Conservation (phyloP, 2,113 vertebrate genomes). For the Centropus bengalensis region DNA sequence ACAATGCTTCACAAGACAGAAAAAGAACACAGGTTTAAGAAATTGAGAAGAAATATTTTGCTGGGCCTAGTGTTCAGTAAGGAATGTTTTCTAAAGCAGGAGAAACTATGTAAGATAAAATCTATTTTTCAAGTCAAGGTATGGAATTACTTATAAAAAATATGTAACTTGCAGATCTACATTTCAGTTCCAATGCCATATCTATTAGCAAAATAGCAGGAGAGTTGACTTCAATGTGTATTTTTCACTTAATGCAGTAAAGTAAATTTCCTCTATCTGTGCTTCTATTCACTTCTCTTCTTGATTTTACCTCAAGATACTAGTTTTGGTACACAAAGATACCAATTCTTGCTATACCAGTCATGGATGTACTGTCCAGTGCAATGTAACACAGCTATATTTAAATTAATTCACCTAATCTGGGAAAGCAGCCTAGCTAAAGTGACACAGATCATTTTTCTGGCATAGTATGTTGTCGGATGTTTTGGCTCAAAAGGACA, state of each 20-base stretch:
- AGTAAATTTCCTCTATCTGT: neutral
- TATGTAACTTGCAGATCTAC: neutral
- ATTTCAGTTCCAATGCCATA: neutral
- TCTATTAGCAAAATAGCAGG: neutral
- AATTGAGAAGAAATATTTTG: neutral
- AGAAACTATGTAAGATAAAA: neutral
- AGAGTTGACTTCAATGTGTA: neutral
- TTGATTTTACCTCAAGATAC: neutral
- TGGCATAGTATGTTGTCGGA: neutral
- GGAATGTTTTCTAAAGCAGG: neutral
- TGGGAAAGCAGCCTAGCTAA: neutral
- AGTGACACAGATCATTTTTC: neutral
- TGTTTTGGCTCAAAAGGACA: neutral
- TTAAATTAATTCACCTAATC: neutral
- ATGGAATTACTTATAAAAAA: neutral
- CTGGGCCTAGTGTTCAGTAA: neutral
- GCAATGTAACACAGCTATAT: neutral
- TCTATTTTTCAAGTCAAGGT: neutral
- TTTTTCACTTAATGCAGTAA: neutral
- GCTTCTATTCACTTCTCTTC: neutral
- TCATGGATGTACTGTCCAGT: neutral
- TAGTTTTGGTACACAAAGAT: neutral
- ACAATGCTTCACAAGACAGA: neutral
- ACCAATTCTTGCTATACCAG: neutral
- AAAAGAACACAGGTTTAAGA: neutral